phyloP scores from a whole-genome alignment of 37 sponge, comb jelly and placozoan species.

The Geodia barretti region DNA sequence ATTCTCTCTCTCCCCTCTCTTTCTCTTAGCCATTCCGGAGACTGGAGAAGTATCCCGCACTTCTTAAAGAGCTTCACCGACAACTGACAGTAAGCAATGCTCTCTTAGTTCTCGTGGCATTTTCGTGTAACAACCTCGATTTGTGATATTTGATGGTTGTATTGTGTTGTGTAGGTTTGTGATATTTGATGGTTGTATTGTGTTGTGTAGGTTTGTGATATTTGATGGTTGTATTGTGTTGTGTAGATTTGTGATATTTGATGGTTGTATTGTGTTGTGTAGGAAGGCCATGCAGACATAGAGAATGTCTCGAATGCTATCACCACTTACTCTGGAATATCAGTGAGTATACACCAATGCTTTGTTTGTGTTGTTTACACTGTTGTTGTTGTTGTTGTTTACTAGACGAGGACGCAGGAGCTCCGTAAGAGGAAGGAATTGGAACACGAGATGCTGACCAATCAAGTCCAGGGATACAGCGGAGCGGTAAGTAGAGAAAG shows the following conservation, averaged over 20 bases:
- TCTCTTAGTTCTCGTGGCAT: no score
- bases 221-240: no score
- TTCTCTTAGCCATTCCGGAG: slow-evolving; percentile 72
- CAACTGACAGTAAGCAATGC: slow-evolving; percentile 63
- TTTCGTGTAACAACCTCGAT: no score
- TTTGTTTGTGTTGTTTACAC: no score
- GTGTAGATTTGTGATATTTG: no score
- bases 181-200: no score
- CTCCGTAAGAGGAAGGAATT: slow-evolving; percentile 83
- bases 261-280: background rate
- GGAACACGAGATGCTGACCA: slow-evolving; percentile 88
- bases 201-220: no score
- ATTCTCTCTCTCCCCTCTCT: background rate
- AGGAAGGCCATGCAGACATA: slow-evolving; percentile 83
- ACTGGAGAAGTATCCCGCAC: slow-evolving; percentile 86
- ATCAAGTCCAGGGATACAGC: slow-evolving; percentile 77
- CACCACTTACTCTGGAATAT: slow-evolving; percentile 39
- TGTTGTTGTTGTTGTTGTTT: no score
- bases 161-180: no score
- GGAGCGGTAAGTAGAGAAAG: slow-evolving; percentile 80
- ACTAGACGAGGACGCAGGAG: slow-evolving; percentile 74
- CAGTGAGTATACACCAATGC: slow-evolving; percentile 33
- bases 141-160: no score
- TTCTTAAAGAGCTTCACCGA: slow-evolving; percentile 82
- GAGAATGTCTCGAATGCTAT: slow-evolving; percentile 51